phyloP scores from a whole-genome alignment of 2,797 vertebrate genomes.

The Morelia viridis region DNA sequence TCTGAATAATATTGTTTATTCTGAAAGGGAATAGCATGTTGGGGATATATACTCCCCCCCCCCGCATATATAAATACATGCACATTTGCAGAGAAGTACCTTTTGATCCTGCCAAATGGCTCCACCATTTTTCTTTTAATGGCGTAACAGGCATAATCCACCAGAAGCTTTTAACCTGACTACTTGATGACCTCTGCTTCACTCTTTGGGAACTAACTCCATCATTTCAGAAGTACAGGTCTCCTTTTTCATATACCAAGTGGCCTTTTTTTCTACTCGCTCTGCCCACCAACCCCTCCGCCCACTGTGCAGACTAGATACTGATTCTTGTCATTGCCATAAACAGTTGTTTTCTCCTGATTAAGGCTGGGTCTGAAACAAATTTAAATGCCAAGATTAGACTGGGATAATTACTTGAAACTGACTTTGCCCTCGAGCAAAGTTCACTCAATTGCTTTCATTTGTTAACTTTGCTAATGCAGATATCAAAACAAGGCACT shows the following conservation, averaged over 20 bases:
- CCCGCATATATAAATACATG: background rate
- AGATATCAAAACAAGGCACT: constrained; percentile 31
- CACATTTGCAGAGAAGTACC: background rate
- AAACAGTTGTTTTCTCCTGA: constrained; percentile 22
- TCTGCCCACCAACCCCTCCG: background rate
- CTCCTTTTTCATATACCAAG: background rate
- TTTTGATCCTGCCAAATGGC: background rate
- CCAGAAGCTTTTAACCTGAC: background rate
- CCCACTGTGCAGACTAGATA: background rate
- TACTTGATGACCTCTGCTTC: background rate
- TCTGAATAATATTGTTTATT: too few relatives aligned
- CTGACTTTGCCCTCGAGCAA: constrained; percentile 29
- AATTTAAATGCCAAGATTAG: constrained; percentile 37
- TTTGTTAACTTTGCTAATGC: constrained; percentile 36
- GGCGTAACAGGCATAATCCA: background rate
- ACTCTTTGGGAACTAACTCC: background rate
- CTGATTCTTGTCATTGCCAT: background rate
- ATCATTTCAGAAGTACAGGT: background rate
- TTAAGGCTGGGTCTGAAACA: constrained; percentile 13
- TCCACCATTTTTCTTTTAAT: background rate
- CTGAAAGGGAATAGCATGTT: too few relatives aligned
- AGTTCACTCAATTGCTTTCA: constrained; percentile 36
- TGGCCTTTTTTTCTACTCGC: background rate
- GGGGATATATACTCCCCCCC: background rate
- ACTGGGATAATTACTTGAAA: constrained; percentile 36